Evolutionary conservation across 1,140 invertebrate species (phyloP).

Genomic region (Cyrtorhinus lividipennis): DNA sequence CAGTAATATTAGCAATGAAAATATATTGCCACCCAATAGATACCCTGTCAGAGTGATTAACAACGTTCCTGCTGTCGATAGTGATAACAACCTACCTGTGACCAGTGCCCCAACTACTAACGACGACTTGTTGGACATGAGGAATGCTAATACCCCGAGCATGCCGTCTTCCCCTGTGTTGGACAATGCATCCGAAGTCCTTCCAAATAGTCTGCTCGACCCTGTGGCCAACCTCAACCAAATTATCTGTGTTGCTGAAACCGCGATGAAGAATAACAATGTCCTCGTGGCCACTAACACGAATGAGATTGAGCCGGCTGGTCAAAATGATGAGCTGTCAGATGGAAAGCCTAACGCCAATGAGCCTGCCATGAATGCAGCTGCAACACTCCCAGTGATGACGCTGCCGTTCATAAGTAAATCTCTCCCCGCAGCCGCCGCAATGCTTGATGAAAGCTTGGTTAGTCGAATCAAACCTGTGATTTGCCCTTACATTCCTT

Average conservation of each 20-base stretch:
- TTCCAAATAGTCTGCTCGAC: background rate
- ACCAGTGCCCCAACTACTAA: background rate
- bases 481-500: background rate
- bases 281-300: background rate
- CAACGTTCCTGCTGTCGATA: background rate
- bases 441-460: background rate
- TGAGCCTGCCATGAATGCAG: background rate
- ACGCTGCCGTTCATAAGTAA: background rate
- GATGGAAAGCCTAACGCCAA: background rate
- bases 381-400: background rate
- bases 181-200: background rate
- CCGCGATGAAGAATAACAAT: background rate
- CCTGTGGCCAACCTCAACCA: background rate
- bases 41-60: background rate
- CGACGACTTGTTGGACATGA: background rate
- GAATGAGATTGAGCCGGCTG: background rate
- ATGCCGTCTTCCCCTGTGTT: background rate
- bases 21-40: background rate
- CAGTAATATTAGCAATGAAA: background rate
- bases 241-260: background rate
- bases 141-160: background rate
- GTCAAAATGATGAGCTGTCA: background rate
- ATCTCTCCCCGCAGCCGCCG: background rate
- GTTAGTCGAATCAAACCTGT: background rate
- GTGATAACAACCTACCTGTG: background rate